A percentile compares a stretch with the other conserved stretches of the same genome.
phyloP scores from a whole-genome alignment of 2,888 invertebrate genomes.

The Apocheima hispidaria region DNA sequence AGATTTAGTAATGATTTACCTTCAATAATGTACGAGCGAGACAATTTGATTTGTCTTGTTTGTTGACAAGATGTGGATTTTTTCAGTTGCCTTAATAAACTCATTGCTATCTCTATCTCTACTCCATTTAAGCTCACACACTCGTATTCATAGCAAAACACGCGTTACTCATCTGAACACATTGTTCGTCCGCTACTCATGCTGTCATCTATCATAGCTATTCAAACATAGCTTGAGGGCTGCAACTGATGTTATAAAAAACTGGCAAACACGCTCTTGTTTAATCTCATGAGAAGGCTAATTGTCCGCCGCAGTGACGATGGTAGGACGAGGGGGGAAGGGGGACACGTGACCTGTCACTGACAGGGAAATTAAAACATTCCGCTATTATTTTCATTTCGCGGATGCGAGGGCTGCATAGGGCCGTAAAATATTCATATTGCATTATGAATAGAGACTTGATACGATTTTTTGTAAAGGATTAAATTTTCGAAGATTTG shows the following conservation, averaged over 20 bases:
- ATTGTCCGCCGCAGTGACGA: constrained; percentile 82
- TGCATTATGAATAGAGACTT: constrained; percentile 29
- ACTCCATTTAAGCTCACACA: neutral
- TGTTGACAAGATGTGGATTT: too few relatives aligned
- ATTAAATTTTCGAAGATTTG: neutral
- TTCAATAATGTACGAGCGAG: too few relatives aligned
- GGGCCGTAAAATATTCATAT: constrained; percentile 35
- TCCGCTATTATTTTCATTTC: constrained; percentile 81
- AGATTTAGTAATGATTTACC: too few relatives aligned
- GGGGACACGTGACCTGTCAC: constrained; percentile 85
- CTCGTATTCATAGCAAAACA: constrained; percentile 32
- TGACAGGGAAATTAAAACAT: constrained; percentile 86
- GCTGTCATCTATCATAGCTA: constrained; percentile 62
- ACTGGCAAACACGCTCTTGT: constrained; percentile 70
- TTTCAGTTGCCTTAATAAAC: constrained; percentile 11
- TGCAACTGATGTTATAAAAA: constrained; percentile 51
- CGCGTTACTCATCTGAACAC: constrained; percentile 54
- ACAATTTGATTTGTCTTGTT: too few relatives aligned
- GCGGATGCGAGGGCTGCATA: constrained; percentile 44
- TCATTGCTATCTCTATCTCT: neutral
- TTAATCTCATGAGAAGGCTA: constrained; percentile 84
- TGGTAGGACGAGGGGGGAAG: constrained; percentile 48
- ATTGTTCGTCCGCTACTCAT: constrained; percentile 53
- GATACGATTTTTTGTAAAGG: constrained; percentile 10
- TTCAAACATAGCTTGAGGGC: constrained; percentile 42